Evolutionary conservation across 2,888 invertebrate species (phyloP).

Genomic region (Trissolcus japonicus): DNA sequence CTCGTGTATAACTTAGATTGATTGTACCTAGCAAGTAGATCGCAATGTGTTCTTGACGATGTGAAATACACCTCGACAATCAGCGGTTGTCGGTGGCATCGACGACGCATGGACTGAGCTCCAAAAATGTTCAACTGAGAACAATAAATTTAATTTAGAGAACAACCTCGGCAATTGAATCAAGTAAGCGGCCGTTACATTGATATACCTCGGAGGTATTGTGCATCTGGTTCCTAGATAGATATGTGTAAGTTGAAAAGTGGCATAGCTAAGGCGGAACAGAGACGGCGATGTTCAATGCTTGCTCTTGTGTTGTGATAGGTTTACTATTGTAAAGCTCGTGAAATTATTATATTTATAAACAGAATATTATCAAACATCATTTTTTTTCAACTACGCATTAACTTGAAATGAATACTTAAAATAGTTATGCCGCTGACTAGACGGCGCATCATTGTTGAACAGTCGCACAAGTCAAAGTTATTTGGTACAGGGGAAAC

Average conservation of each 20-base stretch:
- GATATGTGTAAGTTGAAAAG: constrained; percentile 56
- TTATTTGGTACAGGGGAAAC: no score
- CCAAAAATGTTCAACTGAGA: no score
- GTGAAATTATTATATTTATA: no score
- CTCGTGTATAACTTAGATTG: constrained; percentile 17
- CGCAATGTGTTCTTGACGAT: constrained; percentile 33
- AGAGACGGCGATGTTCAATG: constrained; percentile 32
- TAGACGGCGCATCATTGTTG: constrained; percentile 37
- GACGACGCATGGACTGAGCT: constrained; percentile 43
- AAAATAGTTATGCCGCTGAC: constrained; percentile 27
- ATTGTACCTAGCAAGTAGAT: constrained; percentile 31
- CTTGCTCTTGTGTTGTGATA: constrained; percentile 51
- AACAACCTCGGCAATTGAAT: not conserved
- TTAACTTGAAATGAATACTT: constrained; percentile 12
- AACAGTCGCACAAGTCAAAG: constrained; percentile 10
- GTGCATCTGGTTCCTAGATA: constrained; percentile 75
- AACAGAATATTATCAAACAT: not conserved
- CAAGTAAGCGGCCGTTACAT: no score
- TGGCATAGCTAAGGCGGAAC: constrained; percentile 62
- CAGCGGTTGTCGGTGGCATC: constrained; percentile 10
- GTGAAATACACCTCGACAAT: constrained; percentile 2
- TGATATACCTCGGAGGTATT: constrained; percentile 67
- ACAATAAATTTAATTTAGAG: not conserved
- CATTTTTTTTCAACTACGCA: not conserved
- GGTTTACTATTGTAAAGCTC: no score